These are phyloP conservation scores for Fragum whitleyi DNA, from an alignment of 2,888 invertebrate genomes.

Conservation along the genomic window DNA sequence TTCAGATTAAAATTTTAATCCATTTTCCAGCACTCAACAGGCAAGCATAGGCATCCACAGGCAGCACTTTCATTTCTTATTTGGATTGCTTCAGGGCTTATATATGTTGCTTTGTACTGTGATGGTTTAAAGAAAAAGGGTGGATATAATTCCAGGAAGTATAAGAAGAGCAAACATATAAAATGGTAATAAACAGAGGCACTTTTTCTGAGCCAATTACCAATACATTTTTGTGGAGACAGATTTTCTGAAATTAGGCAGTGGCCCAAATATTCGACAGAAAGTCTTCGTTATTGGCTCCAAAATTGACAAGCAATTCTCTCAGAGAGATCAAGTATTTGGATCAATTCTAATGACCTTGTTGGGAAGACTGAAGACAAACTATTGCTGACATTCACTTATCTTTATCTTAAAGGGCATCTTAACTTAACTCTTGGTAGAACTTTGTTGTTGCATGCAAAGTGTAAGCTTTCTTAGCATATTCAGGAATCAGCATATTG, in stretches of 20 bases:
- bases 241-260: constrained; percentile 15
- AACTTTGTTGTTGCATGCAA: too few species aligned
- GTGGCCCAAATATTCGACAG: constrained; percentile 21
- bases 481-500: too few species aligned
- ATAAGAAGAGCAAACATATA: constrained; percentile 2
- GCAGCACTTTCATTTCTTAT: too few species aligned
- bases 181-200: not conserved
- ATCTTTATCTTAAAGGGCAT: not conserved
- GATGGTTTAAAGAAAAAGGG: too few species aligned
- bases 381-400: not conserved
- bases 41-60: too few species aligned
- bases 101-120: too few species aligned
- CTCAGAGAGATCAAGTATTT: not conserved
- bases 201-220: constrained; percentile 13
- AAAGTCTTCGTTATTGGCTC: constrained; percentile 9
- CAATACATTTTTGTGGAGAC: not conserved
- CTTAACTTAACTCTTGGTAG: too few species aligned
- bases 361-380: not conserved
- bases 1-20: too few species aligned
- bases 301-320: constrained; percentile 19
- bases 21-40: too few species aligned
- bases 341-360: constrained; percentile 23
- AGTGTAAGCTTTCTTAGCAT: too few species aligned
- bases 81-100: too few species aligned
- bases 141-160: not conserved